A percentile compares a stretch with the other conserved stretches of the same genome.
Evolutionary conservation across 2,113 vertebrate species (phyloP).

Genomic region (Nettapus auritus): DNA sequence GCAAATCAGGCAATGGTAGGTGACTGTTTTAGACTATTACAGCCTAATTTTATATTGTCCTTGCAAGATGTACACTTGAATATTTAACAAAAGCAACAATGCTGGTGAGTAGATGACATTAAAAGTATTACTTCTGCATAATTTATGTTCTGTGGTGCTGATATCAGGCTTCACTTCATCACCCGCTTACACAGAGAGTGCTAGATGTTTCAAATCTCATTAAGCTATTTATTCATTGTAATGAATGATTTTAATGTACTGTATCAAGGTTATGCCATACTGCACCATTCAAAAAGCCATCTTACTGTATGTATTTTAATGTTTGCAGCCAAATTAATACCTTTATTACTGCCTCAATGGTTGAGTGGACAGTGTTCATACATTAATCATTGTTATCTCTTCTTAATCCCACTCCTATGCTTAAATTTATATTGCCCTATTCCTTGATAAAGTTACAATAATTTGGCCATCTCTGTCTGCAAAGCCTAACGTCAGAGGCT

Average conservation of each 20-base stretch:
- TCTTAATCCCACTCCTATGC: background rate
- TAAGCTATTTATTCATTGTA: conserved; percentile 81
- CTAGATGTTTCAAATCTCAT: conserved; percentile 79
- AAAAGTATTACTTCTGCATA: conserved; percentile 83
- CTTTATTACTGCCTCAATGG: conserved; percentile 77
- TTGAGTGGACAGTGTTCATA: conserved; percentile 68
- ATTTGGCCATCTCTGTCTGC: background rate
- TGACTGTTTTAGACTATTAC: conserved; percentile 67
- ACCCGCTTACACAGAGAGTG: conserved; percentile 54
- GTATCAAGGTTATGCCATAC: conserved; percentile 72
- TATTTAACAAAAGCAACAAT: conserved; percentile 83
- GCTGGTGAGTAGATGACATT: conserved; percentile 69
- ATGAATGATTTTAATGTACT: conserved; percentile 81
- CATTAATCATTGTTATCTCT: conserved; percentile 74
- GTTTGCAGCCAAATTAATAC: conserved; percentile 76
- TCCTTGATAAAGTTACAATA: background rate
- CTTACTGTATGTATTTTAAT: conserved; percentile 70
- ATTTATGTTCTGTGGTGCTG: conserved; percentile 81
- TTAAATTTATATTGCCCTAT: background rate
- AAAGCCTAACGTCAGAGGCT: background rate
- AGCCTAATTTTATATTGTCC: conserved; percentile 82
- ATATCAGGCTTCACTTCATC: conserved; percentile 73
- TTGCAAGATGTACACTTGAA: conserved; percentile 82
- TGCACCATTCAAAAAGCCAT: conserved; percentile 77
- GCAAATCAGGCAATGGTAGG: conserved; percentile 62